Evolutionary conservation across 2,888 invertebrate species (phyloP).

Genomic region (Rhaphigaster nebulosa): DNA sequence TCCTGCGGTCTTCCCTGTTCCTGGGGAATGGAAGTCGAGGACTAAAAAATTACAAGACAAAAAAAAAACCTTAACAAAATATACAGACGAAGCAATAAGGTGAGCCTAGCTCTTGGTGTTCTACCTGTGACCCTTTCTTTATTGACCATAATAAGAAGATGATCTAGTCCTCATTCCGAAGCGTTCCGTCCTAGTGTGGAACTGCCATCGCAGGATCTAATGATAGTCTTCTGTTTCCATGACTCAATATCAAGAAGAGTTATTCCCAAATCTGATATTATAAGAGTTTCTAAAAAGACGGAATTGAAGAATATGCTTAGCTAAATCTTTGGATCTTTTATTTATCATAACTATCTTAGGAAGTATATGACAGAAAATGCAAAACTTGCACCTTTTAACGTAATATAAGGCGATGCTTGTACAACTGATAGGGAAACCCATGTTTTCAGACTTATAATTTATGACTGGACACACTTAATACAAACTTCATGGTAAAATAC

Average conservation of each 20-base stretch:
- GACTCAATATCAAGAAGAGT: not conserved
- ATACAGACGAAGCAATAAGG: not conserved
- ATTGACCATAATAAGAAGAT: conserved; percentile 4
- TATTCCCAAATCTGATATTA: not conserved
- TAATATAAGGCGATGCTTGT: no score
- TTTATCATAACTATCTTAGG: no score
- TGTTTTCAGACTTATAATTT: no score
- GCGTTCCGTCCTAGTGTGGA: not conserved
- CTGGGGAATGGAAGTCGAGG: not conserved
- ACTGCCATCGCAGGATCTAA: no score
- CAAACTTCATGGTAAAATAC: no score
- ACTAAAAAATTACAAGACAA: not conserved
- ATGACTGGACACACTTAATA: no score
- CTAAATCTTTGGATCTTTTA: no score
- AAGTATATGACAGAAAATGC: no score
- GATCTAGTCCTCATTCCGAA: conserved; percentile 13
- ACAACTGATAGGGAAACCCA: no score
- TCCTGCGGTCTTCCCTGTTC: not conserved
- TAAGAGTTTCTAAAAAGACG: no score
- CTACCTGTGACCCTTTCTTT: conserved; percentile 31
- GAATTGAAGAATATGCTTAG: no score
- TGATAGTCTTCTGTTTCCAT: not conserved
- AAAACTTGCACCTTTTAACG: no score
- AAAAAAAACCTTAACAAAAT: not conserved
- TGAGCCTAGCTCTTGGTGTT: not conserved